Percentiles rank a stretch among this genome's conserved stretches.
Evolutionary conservation across 1,140 invertebrate genomes (phyloP).

Genomic region (Meloidogyne hapla): DNA sequence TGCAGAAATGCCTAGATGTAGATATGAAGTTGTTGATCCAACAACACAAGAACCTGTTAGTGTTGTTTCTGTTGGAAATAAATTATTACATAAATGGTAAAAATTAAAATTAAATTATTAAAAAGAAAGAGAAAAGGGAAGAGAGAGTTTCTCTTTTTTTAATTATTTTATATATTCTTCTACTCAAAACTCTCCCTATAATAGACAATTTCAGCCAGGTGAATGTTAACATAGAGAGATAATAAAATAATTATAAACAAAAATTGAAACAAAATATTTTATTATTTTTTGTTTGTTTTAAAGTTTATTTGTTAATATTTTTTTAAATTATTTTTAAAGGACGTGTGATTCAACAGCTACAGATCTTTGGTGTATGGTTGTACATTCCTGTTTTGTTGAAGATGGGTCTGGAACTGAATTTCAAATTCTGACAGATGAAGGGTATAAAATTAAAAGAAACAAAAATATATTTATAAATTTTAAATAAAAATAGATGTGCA

Average conservation of each 20-base stretch:
- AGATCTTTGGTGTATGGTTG: conserved; percentile 61
- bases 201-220: too few species aligned
- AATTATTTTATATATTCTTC: too few species aligned
- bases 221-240: too few species aligned
- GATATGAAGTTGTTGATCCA: conserved; percentile 59
- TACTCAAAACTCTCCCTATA: too few species aligned
- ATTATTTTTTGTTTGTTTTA: too few species aligned
- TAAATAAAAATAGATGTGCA: conserved; percentile 39
- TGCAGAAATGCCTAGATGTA: conserved; percentile 60
- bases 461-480: conserved; percentile 36
- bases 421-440: conserved; percentile 55
- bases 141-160: too few species aligned
- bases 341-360: conserved; percentile 57
- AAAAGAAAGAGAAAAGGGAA: too few species aligned
- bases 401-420: conserved; percentile 60
- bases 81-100: conserved; percentile 56
- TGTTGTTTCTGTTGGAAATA: conserved; percentile 58
- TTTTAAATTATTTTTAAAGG: not conserved
- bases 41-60: conserved; percentile 49
- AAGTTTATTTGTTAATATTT: too few species aligned
- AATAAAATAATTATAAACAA: too few species aligned
- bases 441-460: conserved; percentile 31
- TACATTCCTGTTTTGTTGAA: conserved; percentile 53
- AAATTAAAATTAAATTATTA: too few species aligned
- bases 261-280: too few species aligned